Conservation (phyloP, 1,140 invertebrate genomes). For the Drosophila mauritiana region DNA sequence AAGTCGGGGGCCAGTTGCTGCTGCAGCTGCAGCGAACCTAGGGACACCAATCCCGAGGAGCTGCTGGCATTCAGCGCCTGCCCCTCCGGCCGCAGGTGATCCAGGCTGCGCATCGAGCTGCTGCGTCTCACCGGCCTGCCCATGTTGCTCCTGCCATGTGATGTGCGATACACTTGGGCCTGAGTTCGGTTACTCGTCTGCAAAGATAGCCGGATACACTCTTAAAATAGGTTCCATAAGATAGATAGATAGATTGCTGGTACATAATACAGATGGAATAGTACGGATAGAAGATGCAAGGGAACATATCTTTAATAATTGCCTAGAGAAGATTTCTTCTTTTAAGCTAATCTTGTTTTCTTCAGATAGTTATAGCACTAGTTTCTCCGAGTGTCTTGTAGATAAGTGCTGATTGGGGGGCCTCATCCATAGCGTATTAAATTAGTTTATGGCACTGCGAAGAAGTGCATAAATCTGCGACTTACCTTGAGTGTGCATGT, state of each 20-base stretch:
- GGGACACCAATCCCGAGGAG: constrained; percentile 11
- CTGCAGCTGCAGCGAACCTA: constrained; percentile 23
- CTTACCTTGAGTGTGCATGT: constrained; percentile 87
- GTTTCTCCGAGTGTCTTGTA: constrained; percentile 8
- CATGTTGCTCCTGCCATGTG: constrained; percentile 85
- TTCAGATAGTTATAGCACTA: too few species aligned
- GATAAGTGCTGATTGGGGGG: not conserved
- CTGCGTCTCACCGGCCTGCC: constrained; percentile 84
- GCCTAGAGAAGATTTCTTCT: not conserved
- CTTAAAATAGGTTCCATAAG: not conserved
- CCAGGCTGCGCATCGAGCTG: constrained; percentile 73
- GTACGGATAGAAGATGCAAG: too few species aligned
- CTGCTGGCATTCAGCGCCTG: constrained; percentile 41
- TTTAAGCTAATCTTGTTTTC: too few species aligned
- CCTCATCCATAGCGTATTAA: constrained; percentile 48
- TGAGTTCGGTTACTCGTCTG: constrained; percentile 68
- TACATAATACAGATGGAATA: too few species aligned
- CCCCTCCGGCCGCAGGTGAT: constrained; percentile 48
- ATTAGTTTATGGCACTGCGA: constrained; percentile 71
- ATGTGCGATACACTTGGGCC: constrained; percentile 69
- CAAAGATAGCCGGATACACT: constrained; percentile 7
- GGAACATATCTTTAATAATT: not conserved
- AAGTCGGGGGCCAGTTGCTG: constrained; percentile 85
- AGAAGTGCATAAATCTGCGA: constrained; percentile 63
- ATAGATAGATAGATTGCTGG: not conserved